Percentiles rank a stretch among this genome's conserved stretches.
Evolutionary conservation across 2,888 invertebrate genomes (phyloP).

Genomic region (Nephrocerus scutellatus): DNA sequence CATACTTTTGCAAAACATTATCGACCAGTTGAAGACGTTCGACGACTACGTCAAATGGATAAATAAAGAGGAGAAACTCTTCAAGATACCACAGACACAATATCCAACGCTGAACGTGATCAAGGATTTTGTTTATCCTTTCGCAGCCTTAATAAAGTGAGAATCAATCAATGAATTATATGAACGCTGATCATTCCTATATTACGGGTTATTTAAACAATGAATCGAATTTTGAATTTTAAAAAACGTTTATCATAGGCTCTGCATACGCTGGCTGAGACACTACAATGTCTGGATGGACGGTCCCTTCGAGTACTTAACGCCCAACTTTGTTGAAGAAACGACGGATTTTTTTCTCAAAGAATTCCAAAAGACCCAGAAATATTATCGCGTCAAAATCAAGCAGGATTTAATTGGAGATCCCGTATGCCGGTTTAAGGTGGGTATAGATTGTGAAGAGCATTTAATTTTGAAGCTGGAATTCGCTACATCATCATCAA

Average conservation of each 20-base stretch:
- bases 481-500: no score
- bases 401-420: constrained; percentile 69
- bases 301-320: constrained; percentile 82
- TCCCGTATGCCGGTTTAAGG: constrained; percentile 44
- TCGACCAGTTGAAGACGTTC: constrained; percentile 67
- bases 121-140: constrained; percentile 63
- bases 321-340: constrained; percentile 67
- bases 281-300: constrained; percentile 85
- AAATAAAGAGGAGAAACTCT: constrained; percentile 76
- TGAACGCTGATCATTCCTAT: not conserved
- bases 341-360: constrained; percentile 74
- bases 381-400: constrained; percentile 67
- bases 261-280: constrained; percentile 67
- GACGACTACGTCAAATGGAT: constrained; percentile 76
- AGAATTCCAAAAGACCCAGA: constrained; percentile 72
- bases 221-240: no score
- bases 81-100: constrained; percentile 69
- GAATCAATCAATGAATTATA: constrained; percentile 16
- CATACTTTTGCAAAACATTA: constrained; percentile 66
- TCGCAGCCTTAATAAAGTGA: constrained; percentile 62
- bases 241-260: no score
- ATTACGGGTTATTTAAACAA: no score
- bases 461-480: no score
- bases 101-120: constrained; percentile 77
- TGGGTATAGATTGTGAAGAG: no score